These are phyloP conservation scores for Listronotus bonariensis DNA, from an alignment of 1,140 invertebrate species.

Conservation along the genomic window DNA sequence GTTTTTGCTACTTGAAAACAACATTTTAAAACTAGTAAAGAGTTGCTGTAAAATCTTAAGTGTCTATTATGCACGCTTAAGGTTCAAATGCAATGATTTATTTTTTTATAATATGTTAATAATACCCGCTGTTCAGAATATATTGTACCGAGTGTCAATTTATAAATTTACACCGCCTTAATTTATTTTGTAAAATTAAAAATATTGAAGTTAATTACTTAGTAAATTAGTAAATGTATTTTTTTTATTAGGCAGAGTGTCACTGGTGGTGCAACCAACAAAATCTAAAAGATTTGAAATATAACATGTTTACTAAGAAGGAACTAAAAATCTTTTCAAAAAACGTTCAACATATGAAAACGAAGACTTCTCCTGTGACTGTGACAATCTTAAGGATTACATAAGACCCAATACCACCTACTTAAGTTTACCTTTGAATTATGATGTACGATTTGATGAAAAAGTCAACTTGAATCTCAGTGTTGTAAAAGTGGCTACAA, in stretches of 20 bases:
- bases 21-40: too few species aligned
- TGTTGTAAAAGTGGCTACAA: slow-evolving; percentile 47
- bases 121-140: too few species aligned
- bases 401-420: slow-evolving; percentile 34
- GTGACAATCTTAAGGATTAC: slow-evolving; percentile 32
- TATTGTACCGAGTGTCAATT: too few species aligned
- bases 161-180: too few species aligned
- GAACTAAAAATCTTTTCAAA: slow-evolving; percentile 32
- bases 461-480: slow-evolving; percentile 50
- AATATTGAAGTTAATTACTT: too few species aligned
- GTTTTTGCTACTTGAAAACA: too few species aligned
- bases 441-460: slow-evolving; percentile 45
- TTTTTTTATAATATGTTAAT: too few species aligned
- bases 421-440: slow-evolving; percentile 39
- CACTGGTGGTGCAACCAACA: slow-evolving; percentile 47
- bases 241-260: slow-evolving; percentile 44
- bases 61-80: slow-evolving; percentile 22
- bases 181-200: too few species aligned
- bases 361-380: slow-evolving; percentile 40
- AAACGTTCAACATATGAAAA: slow-evolving; percentile 21
- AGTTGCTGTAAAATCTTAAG: background rate
- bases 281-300: slow-evolving; percentile 18
- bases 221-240: too few species aligned
- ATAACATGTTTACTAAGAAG: slow-evolving; percentile 33
- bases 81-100: too few species aligned